These are phyloP conservation scores for Cephalotes varians DNA, from an alignment of 2,888 invertebrate genomes.

Conservation along the genomic window DNA sequence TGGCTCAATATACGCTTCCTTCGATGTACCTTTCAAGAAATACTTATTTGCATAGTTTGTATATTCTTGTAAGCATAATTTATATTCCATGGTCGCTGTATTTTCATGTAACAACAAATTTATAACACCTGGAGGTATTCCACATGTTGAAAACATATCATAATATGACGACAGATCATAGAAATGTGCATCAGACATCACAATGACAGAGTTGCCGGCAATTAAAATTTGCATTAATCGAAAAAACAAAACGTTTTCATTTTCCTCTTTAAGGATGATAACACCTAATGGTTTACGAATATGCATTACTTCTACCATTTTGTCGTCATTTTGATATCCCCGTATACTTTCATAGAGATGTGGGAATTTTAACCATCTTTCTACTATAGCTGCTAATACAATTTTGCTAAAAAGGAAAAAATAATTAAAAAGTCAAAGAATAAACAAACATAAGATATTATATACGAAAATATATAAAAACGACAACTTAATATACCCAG, in stretches of 20 bases:
- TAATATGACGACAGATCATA: background rate
- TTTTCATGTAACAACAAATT: conserved; percentile 15
- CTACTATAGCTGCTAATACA: background rate
- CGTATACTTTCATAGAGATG: background rate
- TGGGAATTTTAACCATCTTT: background rate
- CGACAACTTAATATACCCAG: background rate
- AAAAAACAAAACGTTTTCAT: conserved; percentile 12
- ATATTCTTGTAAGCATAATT: background rate
- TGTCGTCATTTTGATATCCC: background rate
- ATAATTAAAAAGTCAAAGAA: background rate
- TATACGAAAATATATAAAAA: background rate
- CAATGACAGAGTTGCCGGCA: conserved; percentile 28
- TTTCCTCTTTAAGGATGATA: background rate
- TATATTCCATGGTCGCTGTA: background rate
- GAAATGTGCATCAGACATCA: background rate
- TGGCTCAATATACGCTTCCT: background rate
- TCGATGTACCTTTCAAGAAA: background rate
- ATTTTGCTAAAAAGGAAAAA: background rate
- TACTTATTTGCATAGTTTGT: background rate
- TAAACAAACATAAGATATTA: background rate
- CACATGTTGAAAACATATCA: background rate
- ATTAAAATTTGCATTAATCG: conserved; percentile 15
- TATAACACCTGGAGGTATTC: conserved; percentile 24
- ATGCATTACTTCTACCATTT: background rate
- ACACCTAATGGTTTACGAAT: background rate